Conservation (phyloP, 1,140 invertebrate genomes). For the Amphibalanus amphitrite region DNA sequence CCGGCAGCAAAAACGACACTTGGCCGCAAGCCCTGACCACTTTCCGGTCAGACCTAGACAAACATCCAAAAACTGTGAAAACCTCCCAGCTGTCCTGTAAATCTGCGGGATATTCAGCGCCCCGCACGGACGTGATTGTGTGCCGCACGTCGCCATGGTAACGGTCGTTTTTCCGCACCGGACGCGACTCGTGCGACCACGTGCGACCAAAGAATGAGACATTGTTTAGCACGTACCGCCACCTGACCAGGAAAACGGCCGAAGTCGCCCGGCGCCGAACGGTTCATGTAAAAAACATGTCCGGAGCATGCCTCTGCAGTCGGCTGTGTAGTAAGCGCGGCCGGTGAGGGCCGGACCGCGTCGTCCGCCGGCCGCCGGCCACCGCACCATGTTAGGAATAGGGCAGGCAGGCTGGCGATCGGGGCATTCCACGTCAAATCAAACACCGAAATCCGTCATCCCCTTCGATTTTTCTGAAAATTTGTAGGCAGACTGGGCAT, state of each 20-base stretch:
- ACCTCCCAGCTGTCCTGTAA: neutral
- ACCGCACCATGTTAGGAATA: neutral
- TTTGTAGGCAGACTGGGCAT: too few species aligned
- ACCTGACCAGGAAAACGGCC: neutral
- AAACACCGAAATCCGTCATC: too few species aligned
- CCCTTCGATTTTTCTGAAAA: too few species aligned
- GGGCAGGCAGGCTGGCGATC: neutral
- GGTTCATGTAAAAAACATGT: neutral
- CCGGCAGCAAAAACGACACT: neutral
- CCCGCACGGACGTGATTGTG: neutral
- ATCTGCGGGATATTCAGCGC: neutral
- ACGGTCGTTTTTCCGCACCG: neutral
- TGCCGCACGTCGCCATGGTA: neutral
- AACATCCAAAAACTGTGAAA: neutral
- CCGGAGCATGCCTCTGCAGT: too few species aligned
- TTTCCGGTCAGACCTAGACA: neutral
- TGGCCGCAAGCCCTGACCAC: neutral
- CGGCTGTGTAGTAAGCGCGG: too few species aligned
- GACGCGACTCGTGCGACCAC: too few species aligned
- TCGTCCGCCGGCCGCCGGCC: too few species aligned
- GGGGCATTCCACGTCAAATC: too few species aligned
- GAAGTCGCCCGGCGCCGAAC: neutral
- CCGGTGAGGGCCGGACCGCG: too few species aligned
- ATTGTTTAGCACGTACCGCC: neutral
- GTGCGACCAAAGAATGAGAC: neutral